A percentile compares a stretch with the other conserved stretches of the same genome.
phyloP scores from a whole-genome alignment of 2,797 vertebrate species.

The Spondyliosoma cantharus region DNA sequence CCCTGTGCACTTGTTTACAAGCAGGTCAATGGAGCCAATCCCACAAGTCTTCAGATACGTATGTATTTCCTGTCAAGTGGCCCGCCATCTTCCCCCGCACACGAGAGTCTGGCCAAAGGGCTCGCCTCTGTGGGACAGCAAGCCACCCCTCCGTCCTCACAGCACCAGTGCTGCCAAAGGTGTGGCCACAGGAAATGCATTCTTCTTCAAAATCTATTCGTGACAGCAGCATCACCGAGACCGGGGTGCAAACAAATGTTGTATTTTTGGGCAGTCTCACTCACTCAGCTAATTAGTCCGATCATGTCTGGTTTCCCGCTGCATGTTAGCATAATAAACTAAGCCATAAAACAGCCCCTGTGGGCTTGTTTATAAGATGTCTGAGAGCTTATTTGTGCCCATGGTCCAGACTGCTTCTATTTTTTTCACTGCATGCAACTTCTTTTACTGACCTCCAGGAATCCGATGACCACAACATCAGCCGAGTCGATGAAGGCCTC shows the following conservation, averaged over 20 bases:
- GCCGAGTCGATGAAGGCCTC: slow-evolving; percentile 82
- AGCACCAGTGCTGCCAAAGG: slow-evolving; percentile 67
- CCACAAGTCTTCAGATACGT: slow-evolving; percentile 77
- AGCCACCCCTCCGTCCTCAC: slow-evolving; percentile 46
- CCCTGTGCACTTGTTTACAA: slow-evolving; percentile 68
- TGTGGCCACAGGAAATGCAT: slow-evolving; percentile 68
- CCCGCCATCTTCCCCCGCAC: slow-evolving; percentile 71
- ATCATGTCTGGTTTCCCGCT: slow-evolving; percentile 45
- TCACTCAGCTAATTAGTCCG: slow-evolving; percentile 43
- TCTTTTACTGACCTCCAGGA: slow-evolving; percentile 82
- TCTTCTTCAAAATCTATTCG: slow-evolving; percentile 59
- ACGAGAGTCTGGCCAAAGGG: slow-evolving; percentile 73
- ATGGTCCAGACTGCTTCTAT: slow-evolving; percentile 1
- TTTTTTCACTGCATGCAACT: not conserved
- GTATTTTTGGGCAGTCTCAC: slow-evolving; percentile 45
- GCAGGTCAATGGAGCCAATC: slow-evolving; percentile 73
- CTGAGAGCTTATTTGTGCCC: slow-evolving; percentile 28
- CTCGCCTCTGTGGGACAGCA: slow-evolving; percentile 61
- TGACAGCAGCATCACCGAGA: slow-evolving; percentile 52
- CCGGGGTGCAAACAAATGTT: slow-evolving; percentile 39
- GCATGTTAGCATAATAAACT: slow-evolving; percentile 34
- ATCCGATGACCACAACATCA: slow-evolving; percentile 84
- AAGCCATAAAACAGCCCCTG: slow-evolving; percentile 14
- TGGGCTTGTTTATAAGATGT: slow-evolving; percentile 11
- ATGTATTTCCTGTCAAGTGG: slow-evolving; percentile 73